Evolutionary conservation across 2,888 invertebrate genomes (phyloP), one percentile per base, ranked within the genome.

Genomic region (Drosophila quinaria): DNA sequence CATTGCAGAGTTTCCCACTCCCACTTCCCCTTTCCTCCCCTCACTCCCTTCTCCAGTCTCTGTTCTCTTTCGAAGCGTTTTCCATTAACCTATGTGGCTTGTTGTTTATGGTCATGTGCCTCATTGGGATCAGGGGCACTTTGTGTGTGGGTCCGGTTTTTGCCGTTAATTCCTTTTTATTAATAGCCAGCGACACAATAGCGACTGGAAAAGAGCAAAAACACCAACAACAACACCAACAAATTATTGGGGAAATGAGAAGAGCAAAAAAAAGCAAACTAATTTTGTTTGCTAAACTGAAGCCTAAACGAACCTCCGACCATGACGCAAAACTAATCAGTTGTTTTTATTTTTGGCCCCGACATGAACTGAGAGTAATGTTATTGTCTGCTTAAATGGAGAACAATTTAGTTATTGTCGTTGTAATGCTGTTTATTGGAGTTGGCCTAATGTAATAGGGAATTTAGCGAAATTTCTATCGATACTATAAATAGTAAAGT

Each of bases 131-230:
- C 82, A 73, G 66, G 60, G 67, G 52, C 73, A 52, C 65, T 70
- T 49, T 71, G 70, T 78, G 79, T 74, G 72, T 59, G 73, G 70
- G 76, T 89, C 89, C 85, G 84, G 89, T 87, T 84, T 87, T 60
- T 84, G 88, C 88, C 89, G 90, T 85, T 89, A 86, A 89, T 84
- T 87, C 82, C 90, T 89, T 81, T 87, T 87, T 82, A 81, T 82
- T 89, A 89, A 85, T 81, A 89, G 89, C 72, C 60, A 73, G 67
- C 80, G 70, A 81, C 67, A 85, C 81, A 78, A 78, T 78, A 51
- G 63, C 49, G 29, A 63, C 54, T 29, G 33, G 39, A 41, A 70
- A 56, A 52, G 54, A 54, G 42, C 77, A 65, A 61, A 70, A 77
- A 69, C 15, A 11, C 9, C 15, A 19, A 35, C 44, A 56, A 15